A percentile compares a stretch with the other conserved stretches of the same genome.
Evolutionary conservation across 2,888 invertebrate species (phyloP).

Genomic region (Thyatira batis): DNA sequence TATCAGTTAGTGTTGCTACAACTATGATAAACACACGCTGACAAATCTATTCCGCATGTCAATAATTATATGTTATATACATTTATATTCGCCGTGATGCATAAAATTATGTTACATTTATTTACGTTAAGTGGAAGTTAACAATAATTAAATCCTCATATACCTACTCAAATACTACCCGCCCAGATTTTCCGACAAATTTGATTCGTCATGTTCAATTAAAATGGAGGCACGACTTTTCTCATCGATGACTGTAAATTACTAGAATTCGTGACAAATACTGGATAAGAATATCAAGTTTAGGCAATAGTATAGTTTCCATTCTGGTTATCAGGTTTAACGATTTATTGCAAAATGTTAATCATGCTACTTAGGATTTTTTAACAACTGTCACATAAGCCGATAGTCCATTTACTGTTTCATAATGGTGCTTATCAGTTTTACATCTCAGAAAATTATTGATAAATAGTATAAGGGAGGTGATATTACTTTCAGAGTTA

Average conservation of each 20-base stretch:
- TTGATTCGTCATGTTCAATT: constrained; percentile 77
- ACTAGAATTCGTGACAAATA: constrained; percentile 1
- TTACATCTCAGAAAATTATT: no score
- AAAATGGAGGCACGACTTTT: constrained; percentile 69
- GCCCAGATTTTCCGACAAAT: constrained; percentile 71
- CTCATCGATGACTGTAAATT: constrained; percentile 34
- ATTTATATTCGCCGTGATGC: no score
- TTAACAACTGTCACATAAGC: no score
- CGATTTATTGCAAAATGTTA: no score
- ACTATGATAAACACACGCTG: neutral
- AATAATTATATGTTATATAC: no score
- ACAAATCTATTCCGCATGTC: neutral
- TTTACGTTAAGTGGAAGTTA: neutral
- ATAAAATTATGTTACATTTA: neutral
- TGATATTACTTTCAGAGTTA: no score
- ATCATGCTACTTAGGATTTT: no score
- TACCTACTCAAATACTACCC: constrained; percentile 63
- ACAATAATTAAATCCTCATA: constrained; percentile 36
- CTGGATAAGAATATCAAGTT: constrained; percentile 15
- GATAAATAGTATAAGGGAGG: no score
- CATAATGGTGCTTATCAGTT: no score
- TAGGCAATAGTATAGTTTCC: no score
- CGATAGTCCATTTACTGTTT: no score
- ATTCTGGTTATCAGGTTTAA: no score
- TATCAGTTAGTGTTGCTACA: neutral